A percentile compares a stretch with the other conserved stretches of the same genome.
These are phyloP conservation scores for Pseudachorutes palmiensis DNA, from an alignment of 1,140 invertebrate genomes.

Conservation along the genomic window DNA sequence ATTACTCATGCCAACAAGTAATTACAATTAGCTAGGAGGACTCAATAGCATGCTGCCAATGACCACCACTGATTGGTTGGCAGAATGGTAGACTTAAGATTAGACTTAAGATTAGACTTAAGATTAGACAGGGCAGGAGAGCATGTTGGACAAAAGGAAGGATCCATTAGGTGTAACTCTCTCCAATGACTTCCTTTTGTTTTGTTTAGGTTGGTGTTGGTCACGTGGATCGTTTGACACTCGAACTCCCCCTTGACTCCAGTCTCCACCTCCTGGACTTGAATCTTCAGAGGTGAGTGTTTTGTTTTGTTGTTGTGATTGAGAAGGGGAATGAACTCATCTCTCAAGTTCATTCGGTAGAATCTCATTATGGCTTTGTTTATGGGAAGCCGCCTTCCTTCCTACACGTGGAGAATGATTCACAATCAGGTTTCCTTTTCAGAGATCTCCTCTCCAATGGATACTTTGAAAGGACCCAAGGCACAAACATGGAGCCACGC, in stretches of 20 bases:
- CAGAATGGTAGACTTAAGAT: too few species aligned
- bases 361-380: background rate
- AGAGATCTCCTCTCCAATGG: constrained; percentile 62
- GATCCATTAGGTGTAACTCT: too few species aligned
- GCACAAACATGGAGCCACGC: constrained; percentile 50
- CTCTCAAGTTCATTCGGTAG: constrained; percentile 12
- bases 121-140: too few species aligned
- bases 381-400: background rate
- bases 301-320: background rate
- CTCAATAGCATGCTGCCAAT: too few species aligned
- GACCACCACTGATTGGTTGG: too few species aligned
- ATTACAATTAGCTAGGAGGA: too few species aligned
- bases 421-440: constrained; percentile 26
- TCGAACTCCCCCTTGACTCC: constrained; percentile 58
- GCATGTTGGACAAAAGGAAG: too few species aligned
- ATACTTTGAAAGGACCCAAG: constrained; percentile 65
- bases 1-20: too few species aligned
- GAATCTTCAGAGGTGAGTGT: constrained; percentile 53
- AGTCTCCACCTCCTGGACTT: constrained; percentile 62
- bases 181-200: constrained; percentile 33
- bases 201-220: constrained; percentile 53
- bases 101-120: too few species aligned
- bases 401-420: background rate
- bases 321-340: too few species aligned
- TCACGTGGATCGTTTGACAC: constrained; percentile 59